Conservation (phyloP, 2,888 invertebrate species). For the Erebia palarica region DNA sequence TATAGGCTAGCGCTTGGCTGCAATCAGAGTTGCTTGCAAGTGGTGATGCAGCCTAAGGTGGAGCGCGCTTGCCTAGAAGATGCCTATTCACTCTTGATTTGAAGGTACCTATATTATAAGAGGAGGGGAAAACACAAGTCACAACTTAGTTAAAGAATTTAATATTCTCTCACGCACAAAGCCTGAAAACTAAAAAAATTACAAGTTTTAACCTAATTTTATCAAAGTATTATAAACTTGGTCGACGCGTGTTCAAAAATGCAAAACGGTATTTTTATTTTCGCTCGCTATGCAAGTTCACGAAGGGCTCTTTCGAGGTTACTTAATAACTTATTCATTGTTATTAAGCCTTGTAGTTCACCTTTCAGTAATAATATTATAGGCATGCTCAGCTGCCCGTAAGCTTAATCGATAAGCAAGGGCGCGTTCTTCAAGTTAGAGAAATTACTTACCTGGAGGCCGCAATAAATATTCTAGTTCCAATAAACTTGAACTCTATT, state of each 20-base stretch:
- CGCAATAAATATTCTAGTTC: background rate
- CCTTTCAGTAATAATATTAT: slow-evolving; percentile 32
- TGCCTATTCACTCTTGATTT: no score
- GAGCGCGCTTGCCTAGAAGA: no score
- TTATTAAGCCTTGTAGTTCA: slow-evolving; percentile 23
- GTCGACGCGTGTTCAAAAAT: background rate
- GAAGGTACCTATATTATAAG: no score
- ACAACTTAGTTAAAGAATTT: no score
- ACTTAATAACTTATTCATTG: slow-evolving; percentile 24
- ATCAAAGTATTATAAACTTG: background rate
- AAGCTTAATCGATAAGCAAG: slow-evolving; percentile 34
- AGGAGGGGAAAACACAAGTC: no score
- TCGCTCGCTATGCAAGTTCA: slow-evolving; percentile 13
- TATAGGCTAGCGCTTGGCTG: no score
- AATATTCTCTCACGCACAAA: no score
- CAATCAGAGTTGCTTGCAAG: no score
- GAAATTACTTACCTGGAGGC: background rate
- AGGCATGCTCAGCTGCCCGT: slow-evolving; percentile 1
- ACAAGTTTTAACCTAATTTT: background rate
- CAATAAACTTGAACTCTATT: slow-evolving; percentile 4
- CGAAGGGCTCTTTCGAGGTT: slow-evolving; percentile 11
- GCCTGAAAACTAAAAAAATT: no score
- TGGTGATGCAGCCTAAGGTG: no score
- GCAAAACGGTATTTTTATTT: background rate
- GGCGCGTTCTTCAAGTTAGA: slow-evolving; percentile 34